Conservation (phyloP, 2,113 vertebrate genomes). For the Maccullochella peelii region DNA sequence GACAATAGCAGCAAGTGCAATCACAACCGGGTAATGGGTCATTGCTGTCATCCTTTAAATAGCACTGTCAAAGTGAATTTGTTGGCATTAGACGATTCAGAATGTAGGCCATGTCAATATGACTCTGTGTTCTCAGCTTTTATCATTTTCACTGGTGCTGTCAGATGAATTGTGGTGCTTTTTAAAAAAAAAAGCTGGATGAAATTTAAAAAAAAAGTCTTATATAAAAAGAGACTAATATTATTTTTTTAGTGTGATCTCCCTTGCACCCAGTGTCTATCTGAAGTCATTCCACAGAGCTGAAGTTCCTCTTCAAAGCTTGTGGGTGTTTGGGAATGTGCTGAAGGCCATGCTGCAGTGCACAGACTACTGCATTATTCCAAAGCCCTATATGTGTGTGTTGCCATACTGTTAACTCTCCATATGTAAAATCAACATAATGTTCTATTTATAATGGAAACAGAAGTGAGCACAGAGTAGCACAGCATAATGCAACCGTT, state of each 20-base stretch:
- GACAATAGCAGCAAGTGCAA: constrained; percentile 51
- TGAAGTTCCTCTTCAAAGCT: constrained; percentile 48
- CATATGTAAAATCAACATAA: constrained; percentile 7
- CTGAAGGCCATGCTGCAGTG: constrained; percentile 8
- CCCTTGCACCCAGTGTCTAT: constrained; percentile 14
- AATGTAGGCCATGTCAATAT: constrained; percentile 48
- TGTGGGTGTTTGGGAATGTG: constrained; percentile 33
- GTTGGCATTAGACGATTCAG: constrained; percentile 10
- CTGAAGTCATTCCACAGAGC: constrained; percentile 25
- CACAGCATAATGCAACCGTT: too few relatives aligned
- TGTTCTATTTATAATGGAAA: constrained; percentile 1
- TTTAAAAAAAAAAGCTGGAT: constrained; percentile 4
- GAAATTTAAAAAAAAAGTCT: constrained; percentile 7
- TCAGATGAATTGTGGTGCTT: constrained; percentile 9
- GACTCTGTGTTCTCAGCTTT: constrained; percentile 13
- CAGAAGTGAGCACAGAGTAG: too few relatives aligned
- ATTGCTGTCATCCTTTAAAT: constrained; percentile 53
- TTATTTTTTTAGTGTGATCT: constrained; percentile 16
- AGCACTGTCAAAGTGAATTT: constrained; percentile 46
- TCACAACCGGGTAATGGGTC: constrained; percentile 48
- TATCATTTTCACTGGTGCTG: constrained; percentile 17
- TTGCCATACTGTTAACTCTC: constrained; percentile 12
- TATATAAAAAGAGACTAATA: constrained; percentile 7
- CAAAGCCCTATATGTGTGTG: neutral
- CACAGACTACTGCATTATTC: constrained; percentile 4